Evolutionary conservation across 1,140 invertebrate species (phyloP), one percentile per base, ranked within the genome.

Genomic region (Agrilus planipennis): DNA sequence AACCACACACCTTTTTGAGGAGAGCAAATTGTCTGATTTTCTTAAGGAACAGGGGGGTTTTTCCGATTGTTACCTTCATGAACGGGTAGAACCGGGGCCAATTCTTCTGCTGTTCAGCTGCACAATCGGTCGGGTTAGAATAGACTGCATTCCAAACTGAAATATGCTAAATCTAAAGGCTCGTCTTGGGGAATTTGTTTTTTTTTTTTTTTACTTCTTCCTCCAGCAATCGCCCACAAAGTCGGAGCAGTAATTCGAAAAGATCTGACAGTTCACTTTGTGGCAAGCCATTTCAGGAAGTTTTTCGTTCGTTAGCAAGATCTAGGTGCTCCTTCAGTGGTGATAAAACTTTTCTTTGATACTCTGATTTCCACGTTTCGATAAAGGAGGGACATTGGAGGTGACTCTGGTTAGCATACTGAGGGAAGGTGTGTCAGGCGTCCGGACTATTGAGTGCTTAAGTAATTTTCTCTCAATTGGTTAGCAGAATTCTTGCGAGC

Each of bases 1-100:
- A 5, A 2, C 38, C 14, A 40, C 28, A 10, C 38, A 40, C 28
- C 16, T 40, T 7, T 40, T 40, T 40, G 25, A 12, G 10, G 38
- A 40, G 14, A 17, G 12, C 4, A 12, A 10, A 10, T 19, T 37
- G n/a, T n/a, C n/a, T n/a, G 14, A 15, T 40, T 14, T 11, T 37
- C 20, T 9, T 23, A 22, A 5, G 20, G 20, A 10, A 23, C 6
- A 18, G 34, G 5, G 20, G 34, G 7, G 7, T 22, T 23, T 37
- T 23, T 37, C 34, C 10, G 6, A 22, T 11, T 16, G n/a, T n/a
- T n/a, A n/a, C n/a, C n/a, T n/a, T n/a, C n/a, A n/a, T n/a, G n/a
- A n/a, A n/a, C n/a, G n/a, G n/a, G n/a, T n/a, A n/a, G n/a, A n/a
- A n/a, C n/a, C n/a, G n/a, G n/a, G 10, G 7, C 14, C 20, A 37